A percentile compares a stretch with the other conserved stretches of the same genome.
These are phyloP conservation scores for Schlechtendalia chinensis DNA, from an alignment of 1,140 invertebrate species.

Conservation along the genomic window DNA sequence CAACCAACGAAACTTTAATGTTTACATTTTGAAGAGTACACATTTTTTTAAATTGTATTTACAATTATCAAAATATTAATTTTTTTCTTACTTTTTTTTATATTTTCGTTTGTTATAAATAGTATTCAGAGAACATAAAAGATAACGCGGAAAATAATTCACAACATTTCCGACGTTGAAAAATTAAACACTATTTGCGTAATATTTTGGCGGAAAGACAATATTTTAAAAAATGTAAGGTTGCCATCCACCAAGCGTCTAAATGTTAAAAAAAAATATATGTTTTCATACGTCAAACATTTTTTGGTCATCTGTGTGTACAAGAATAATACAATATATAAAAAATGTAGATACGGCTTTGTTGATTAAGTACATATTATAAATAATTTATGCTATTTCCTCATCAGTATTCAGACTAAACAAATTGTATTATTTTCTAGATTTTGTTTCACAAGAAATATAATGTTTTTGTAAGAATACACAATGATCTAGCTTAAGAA, in stretches of 20 bases:
- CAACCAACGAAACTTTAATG: background rate
- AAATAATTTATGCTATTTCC: background rate
- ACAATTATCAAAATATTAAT: background rate
- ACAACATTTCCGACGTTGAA: constrained; percentile 8
- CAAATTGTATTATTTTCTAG: background rate
- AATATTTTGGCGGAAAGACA: constrained; percentile 24
- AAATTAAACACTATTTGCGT: background rate
- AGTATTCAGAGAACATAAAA: background rate
- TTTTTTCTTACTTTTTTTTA: background rate
- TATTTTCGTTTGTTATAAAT: constrained; percentile 7
- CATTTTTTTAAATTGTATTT: background rate
- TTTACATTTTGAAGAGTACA: background rate
- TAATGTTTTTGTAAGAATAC: background rate
- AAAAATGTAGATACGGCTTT: background rate
- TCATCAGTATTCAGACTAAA: background rate
- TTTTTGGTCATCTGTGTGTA: background rate
- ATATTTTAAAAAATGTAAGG: constrained; percentile 1
- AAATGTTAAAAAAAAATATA: background rate
- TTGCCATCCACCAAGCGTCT: background rate
- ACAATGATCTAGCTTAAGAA: background rate
- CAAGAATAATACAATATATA: background rate
- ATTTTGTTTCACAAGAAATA: background rate
- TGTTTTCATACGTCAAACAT: background rate
- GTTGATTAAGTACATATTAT: background rate
- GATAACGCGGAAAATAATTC: background rate